Conservation (phyloP, 2,797 vertebrate genomes). For the Anabas testudineus region DNA sequence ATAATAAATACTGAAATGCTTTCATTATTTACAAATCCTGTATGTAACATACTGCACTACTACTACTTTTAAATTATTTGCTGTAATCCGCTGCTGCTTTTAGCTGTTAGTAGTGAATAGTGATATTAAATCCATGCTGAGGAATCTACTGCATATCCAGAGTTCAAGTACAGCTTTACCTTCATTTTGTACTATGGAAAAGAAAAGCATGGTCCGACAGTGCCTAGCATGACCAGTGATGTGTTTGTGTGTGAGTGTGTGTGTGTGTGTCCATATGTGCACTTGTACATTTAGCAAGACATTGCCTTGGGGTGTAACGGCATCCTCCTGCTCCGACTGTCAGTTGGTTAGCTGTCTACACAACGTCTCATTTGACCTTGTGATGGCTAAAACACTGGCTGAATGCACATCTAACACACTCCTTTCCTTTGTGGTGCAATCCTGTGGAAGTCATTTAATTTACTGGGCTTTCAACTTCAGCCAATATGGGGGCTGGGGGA, state of each 20-base stretch:
- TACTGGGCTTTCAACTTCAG: slow-evolving; percentile 82
- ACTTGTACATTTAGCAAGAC: slow-evolving; percentile 49
- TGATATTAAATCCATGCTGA: slow-evolving; percentile 1
- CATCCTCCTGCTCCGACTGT: slow-evolving; percentile 72
- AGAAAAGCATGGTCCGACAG: slow-evolving; percentile 24
- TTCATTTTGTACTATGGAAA: slow-evolving; percentile 3
- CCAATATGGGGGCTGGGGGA: slow-evolving; percentile 58
- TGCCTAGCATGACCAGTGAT: slow-evolving; percentile 27
- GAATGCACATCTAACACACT: slow-evolving; percentile 84
- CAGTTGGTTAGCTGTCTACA: slow-evolving; percentile 76
- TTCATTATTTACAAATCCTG: background rate
- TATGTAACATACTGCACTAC: background rate
- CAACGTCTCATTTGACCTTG: slow-evolving; percentile 81
- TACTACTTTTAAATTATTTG: slow-evolving; percentile 1
- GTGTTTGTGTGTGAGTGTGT: slow-evolving; percentile 10
- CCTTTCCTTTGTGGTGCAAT: slow-evolving; percentile 83
- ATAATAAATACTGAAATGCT: too few relatives aligned
- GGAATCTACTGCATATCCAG: background rate
- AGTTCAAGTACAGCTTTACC: background rate
- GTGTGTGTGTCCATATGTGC: background rate
- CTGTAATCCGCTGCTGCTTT: background rate
- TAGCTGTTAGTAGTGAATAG: background rate
- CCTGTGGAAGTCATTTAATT: slow-evolving; percentile 85
- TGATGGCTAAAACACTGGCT: slow-evolving; percentile 68
- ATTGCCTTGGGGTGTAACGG: slow-evolving; percentile 77